Conservation (phyloP, 2,888 invertebrate genomes). For the Amiota mariae region DNA sequence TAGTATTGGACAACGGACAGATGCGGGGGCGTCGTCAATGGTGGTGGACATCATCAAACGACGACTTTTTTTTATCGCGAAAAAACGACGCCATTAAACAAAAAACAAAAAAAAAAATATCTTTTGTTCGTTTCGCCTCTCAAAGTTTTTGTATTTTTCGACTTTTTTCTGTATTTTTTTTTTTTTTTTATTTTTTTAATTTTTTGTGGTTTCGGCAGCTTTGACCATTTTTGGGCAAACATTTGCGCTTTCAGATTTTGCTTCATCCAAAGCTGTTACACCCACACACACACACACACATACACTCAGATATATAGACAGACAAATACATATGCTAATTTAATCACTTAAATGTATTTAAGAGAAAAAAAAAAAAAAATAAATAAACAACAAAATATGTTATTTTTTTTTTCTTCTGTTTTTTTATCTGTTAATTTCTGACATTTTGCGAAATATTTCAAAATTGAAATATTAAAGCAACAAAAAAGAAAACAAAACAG, state of each 20-base stretch:
- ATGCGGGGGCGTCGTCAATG: not conserved
- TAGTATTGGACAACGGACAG: not conserved
- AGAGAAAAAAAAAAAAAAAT: slow-evolving; percentile 6
- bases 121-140: no score
- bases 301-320: not conserved
- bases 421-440: not conserved
- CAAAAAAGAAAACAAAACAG: not conserved
- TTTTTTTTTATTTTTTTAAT: not conserved
- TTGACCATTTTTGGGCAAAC: slow-evolving; percentile 29
- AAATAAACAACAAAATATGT: no score
- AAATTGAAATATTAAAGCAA: slow-evolving; percentile 7
- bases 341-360: slow-evolving; percentile 26
- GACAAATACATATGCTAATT: slow-evolving; percentile 13
- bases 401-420: not conserved
- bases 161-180: not conserved
- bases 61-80: slow-evolving; percentile 6
- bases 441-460: slow-evolving; percentile 10
- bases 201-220: not conserved
- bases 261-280: not conserved
- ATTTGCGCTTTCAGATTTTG: not conserved
- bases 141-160: not conserved
- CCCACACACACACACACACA: slow-evolving; percentile 14
- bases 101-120: no score
- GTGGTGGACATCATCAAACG: slow-evolving; percentile 6
- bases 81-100: slow-evolving; percentile 26